Percentiles rank a stretch among this genome's conserved stretches.
Conservation (phyloP, 2,888 invertebrate genomes). For the Chalcis sispes region DNA sequence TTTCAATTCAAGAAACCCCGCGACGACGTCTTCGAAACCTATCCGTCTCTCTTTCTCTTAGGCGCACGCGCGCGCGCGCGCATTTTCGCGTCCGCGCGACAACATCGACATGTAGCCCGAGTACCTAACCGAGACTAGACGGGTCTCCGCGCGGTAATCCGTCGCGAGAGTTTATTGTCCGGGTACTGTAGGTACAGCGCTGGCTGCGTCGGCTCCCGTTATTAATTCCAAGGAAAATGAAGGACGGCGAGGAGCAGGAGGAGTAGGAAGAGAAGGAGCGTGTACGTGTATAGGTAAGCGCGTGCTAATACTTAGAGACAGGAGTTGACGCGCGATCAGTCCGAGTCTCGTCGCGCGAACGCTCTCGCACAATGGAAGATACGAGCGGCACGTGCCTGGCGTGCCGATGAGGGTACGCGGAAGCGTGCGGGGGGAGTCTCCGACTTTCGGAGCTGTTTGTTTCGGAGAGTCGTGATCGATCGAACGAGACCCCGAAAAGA, state of each 20-base stretch:
- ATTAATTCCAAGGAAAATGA: constrained; percentile 38
- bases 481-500: too few relatives aligned
- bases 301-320: background rate
- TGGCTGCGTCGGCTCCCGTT: background rate
- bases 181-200: too few relatives aligned
- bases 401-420: constrained; percentile 2
- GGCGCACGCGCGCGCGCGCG: background rate
- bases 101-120: too few relatives aligned
- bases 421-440: constrained; percentile 9
- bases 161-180: too few relatives aligned
- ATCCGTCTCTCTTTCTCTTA: background rate
- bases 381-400: constrained; percentile 36
- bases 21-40: constrained; percentile 20
- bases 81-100: too few relatives aligned
- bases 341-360: constrained; percentile 1
- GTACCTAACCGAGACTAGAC: too few relatives aligned
- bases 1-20: constrained; percentile 63
- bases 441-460: constrained; percentile 54
- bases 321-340: constrained; percentile 16
- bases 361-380: constrained; percentile 21
- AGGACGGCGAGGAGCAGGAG: constrained; percentile 1
- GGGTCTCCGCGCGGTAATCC: too few relatives aligned
- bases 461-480: constrained; percentile 15
- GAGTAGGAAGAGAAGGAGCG: background rate
- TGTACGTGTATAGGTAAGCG: background rate